Conservation (phyloP, 2,797 vertebrate species). For the Channallabes apus region DNA sequence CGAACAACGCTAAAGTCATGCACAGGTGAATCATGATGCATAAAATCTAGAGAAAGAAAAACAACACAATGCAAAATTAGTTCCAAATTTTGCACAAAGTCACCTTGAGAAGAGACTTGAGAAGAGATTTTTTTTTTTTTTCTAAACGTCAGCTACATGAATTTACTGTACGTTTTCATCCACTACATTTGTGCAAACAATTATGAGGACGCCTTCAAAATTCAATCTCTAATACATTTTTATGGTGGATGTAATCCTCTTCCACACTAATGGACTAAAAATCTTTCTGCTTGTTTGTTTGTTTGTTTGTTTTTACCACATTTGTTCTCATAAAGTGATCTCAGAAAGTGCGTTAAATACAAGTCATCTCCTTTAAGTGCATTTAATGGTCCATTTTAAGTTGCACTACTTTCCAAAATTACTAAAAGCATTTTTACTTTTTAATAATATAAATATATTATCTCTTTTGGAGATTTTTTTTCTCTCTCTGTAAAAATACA, state of each 20-base stretch:
- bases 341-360: background rate
- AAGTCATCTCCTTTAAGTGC: background rate
- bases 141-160: too few species aligned
- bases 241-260: too few species aligned
- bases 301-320: background rate
- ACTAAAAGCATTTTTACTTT: background rate
- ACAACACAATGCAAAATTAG: background rate
- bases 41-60: background rate
- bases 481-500: too few species aligned
- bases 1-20: background rate
- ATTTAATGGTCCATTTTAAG: background rate
- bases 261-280: background rate
- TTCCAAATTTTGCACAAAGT: background rate
- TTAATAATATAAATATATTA: too few species aligned
- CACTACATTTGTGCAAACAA: too few species aligned
- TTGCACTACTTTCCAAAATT: background rate
- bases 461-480: too few species aligned
- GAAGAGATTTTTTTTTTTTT: too few species aligned
- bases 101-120: constrained; percentile 8
- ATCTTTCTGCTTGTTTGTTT: background rate
- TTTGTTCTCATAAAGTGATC: background rate
- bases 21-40: background rate
- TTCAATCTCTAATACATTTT: too few species aligned
- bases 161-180: too few species aligned
- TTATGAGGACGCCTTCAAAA: too few species aligned